Conservation (phyloP, 2,888 invertebrate genomes). For the Philereme transversata region DNA sequence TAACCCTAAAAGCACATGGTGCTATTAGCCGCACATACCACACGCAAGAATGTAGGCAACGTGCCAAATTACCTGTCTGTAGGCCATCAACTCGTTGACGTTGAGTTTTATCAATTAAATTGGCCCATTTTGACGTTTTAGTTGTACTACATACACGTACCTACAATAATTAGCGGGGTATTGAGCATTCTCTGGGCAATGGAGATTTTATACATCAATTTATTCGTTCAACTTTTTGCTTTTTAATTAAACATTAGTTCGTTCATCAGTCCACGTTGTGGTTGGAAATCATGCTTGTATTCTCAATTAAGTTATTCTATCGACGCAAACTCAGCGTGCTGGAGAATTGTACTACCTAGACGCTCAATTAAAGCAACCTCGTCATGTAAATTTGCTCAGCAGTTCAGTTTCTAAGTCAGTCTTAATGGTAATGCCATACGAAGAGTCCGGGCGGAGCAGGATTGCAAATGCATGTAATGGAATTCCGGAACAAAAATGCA, state of each 20-base stretch:
- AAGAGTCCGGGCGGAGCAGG: slow-evolving; percentile 55
- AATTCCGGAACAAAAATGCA: slow-evolving; percentile 79
- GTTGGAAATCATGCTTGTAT: background rate
- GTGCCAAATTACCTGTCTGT: slow-evolving; percentile 67
- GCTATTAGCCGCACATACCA: slow-evolving; percentile 60
- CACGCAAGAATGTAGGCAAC: slow-evolving; percentile 66
- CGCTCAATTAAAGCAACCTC: slow-evolving; percentile 31
- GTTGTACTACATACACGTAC: slow-evolving; percentile 17
- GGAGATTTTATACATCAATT: slow-evolving; percentile 4
- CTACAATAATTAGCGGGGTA: slow-evolving; percentile 10
- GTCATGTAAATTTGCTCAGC: slow-evolving; percentile 28
- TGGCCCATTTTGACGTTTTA: slow-evolving; percentile 49
- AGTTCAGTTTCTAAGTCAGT: slow-evolving; percentile 36
- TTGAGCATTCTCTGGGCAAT: slow-evolving; percentile 1
- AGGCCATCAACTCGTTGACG: slow-evolving; percentile 56
- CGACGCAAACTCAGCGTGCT: slow-evolving; percentile 16
- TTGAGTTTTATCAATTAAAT: slow-evolving; percentile 59
- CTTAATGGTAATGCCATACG: slow-evolving; percentile 35
- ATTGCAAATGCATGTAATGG: slow-evolving; percentile 79
- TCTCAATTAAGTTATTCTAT: background rate
- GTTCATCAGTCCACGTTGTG: background rate
- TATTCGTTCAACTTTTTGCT: background rate
- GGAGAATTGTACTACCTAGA: slow-evolving; percentile 41
- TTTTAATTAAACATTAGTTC: background rate
- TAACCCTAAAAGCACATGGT: slow-evolving; percentile 54